phyloP scores from a whole-genome alignment of 2,113 vertebrate species.

The Plecotus auritus region DNA sequence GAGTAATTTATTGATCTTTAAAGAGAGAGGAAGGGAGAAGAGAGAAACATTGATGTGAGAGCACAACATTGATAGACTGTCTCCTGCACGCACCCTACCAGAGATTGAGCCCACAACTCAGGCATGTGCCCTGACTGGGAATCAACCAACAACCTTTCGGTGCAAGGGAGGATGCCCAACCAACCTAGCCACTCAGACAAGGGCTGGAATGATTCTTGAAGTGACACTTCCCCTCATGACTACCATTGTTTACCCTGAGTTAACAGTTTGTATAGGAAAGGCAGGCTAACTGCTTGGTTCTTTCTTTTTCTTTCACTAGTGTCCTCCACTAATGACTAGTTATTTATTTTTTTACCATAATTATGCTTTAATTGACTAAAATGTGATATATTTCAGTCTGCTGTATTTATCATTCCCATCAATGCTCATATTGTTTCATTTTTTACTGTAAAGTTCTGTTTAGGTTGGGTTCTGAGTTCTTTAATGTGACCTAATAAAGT shows the following conservation, averaged over 20 bases:
- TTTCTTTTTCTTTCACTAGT: not conserved
- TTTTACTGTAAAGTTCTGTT: not conserved
- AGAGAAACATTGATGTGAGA: too few species aligned
- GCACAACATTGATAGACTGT: too few species aligned
- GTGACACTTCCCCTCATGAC: not conserved
- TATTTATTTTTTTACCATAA: not conserved
- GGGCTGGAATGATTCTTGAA: not conserved
- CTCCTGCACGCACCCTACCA: too few species aligned
- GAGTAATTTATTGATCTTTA: too few species aligned
- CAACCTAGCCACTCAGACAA: too few species aligned
- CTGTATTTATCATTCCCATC: not conserved
- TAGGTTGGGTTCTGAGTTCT: not conserved
- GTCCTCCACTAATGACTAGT: not conserved
- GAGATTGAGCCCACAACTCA: too few species aligned
- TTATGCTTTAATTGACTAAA: not conserved
- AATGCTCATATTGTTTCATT: not conserved
- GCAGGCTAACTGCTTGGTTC: not conserved
- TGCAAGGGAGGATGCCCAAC: too few species aligned
- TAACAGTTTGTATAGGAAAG: not conserved
- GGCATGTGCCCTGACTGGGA: too few species aligned
- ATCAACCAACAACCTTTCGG: too few species aligned
- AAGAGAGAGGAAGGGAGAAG: too few species aligned
- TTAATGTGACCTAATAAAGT: not conserved
- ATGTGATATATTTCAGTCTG: not conserved
- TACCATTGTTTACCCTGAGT: not conserved